phyloP scores from a whole-genome alignment of 1,140 invertebrate species.

The Augochlora pura region DNA sequence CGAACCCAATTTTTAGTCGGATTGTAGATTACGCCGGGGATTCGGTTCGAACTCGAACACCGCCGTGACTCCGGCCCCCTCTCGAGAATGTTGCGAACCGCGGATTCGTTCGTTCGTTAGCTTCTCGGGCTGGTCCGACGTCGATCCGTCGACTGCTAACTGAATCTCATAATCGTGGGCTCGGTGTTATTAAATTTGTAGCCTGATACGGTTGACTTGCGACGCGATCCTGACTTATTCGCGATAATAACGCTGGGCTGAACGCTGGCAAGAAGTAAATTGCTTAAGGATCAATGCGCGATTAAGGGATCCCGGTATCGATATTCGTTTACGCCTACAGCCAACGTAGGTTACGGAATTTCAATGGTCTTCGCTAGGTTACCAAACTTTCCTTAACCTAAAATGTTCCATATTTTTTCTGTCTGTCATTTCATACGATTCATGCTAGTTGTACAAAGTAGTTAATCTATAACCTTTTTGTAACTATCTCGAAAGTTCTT shows the following conservation, averaged over 20 bases:
- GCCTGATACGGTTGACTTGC: neutral
- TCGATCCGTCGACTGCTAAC: conserved; percentile 34
- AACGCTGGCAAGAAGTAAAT: conserved; percentile 24
- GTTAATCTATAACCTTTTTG: no score
- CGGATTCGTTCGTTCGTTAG: conserved; percentile 43
- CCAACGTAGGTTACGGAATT: conserved; percentile 40
- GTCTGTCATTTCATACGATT: no score
- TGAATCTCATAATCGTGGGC: conserved; percentile 59
- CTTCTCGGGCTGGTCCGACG: neutral
- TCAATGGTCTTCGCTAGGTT: neutral
- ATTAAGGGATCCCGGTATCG: conserved; percentile 34
- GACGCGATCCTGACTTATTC: neutral
- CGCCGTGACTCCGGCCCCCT: conserved; percentile 48
- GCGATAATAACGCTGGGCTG: neutral
- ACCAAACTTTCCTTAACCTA: no score
- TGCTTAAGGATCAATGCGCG: conserved; percentile 39
- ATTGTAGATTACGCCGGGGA: conserved; percentile 56
- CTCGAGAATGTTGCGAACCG: conserved; percentile 29
- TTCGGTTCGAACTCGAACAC: conserved; percentile 52
- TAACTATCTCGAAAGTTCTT: no score
- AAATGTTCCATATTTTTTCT: no score
- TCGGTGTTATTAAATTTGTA: conserved; percentile 54
- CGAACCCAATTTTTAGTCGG: conserved; percentile 65
- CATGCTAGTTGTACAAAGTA: no score
- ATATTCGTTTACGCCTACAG: conserved; percentile 29